Base-by-base conservation (phyloP, 2,797 vertebrate species). In the Benthosema pterotum region DNA sequence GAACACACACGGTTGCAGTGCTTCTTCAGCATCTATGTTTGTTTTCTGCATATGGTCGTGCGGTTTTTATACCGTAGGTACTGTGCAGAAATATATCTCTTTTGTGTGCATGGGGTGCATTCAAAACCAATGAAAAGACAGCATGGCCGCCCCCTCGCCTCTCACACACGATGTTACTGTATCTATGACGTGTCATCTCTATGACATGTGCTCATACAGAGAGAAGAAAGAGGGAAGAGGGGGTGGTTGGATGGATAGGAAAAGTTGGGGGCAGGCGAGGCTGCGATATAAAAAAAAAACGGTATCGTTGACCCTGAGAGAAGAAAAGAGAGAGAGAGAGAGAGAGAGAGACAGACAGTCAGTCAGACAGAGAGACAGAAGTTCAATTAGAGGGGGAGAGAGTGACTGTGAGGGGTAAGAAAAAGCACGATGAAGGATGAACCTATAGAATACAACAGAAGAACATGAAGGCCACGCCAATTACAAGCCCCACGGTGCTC, bases 251-350 rank as follows among this genome's bases (percentile, higher is more conserved):
- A 51, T 42, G 65, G 63, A 54, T 67, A 55, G 46, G 68, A 8
- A 32, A 43, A 32, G 17, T 22, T 12, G 3, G 13, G 43, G 59
- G 32, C 17, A 15, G 49, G 12, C 48, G 52, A 11, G 42, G 15
- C 61, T 71, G 22, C 22, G 60, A 80, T 52, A 11, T 38, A 6
- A 6, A 61, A 57, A 38, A 79, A 71, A 72, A 65, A 76, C 57
- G n/a, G n/a, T n/a, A n/a, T n/a, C n/a, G n/a, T 19, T 57, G 69
- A 71, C 81, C 79, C 69, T 72, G 62, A 73, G 54, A 72, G 54
- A 16, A 64, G 57, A 70, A 46, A 32, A 65, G 6, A 65, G 71
- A 28, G 54, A 49, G 60, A 18, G 28, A 57, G 32, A 52, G 42
- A 61, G 42, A 50, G 51, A 38, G 48, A 45, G 57, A 52, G 42